A percentile compares a stretch with the other conserved stretches of the same genome.
Conservation (phyloP, 35 echinoderm and acorn worm species). For the Diadema setosum region DNA sequence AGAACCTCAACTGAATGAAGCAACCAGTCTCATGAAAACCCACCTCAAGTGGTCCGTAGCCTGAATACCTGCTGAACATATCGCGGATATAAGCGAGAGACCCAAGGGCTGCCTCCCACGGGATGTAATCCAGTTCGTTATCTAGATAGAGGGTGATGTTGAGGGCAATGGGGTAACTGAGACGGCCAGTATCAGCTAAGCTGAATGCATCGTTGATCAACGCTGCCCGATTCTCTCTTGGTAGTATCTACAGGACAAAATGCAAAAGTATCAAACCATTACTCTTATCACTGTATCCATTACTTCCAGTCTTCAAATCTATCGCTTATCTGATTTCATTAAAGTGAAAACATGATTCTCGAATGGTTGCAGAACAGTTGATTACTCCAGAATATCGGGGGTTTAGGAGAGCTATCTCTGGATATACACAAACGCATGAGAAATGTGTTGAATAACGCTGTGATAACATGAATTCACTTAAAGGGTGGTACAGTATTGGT, state of each 20-base stretch:
- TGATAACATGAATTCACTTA: too few relatives aligned
- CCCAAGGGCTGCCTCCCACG: conserved; percentile 81
- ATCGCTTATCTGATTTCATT: too few relatives aligned
- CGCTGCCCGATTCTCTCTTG: conserved; percentile 66
- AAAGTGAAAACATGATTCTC: too few relatives aligned
- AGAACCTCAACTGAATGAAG: neutral
- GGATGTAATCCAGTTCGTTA: conserved; percentile 67
- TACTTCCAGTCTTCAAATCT: too few relatives aligned
- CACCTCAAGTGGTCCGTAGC: conserved; percentile 91
- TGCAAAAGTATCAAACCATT: neutral
- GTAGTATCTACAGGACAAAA: conserved; percentile 60
- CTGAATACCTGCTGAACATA: conserved; percentile 91
- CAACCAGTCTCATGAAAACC: too few relatives aligned
- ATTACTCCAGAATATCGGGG: too few relatives aligned
- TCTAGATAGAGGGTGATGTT: conserved; percentile 65
- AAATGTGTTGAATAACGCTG: too few relatives aligned
- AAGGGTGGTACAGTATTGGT: too few relatives aligned
- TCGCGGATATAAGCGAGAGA: conserved; percentile 78
- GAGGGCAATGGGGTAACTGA: conserved; percentile 68
- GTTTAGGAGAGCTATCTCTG: too few relatives aligned
- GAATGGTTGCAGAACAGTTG: too few relatives aligned
- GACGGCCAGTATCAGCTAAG: conserved; percentile 55
- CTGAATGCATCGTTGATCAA: conserved; percentile 93
- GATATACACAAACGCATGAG: too few relatives aligned
- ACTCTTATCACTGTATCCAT: neutral